Base-by-base conservation (phyloP, 2,888 invertebrate species). In the Protula sp. region DNA sequence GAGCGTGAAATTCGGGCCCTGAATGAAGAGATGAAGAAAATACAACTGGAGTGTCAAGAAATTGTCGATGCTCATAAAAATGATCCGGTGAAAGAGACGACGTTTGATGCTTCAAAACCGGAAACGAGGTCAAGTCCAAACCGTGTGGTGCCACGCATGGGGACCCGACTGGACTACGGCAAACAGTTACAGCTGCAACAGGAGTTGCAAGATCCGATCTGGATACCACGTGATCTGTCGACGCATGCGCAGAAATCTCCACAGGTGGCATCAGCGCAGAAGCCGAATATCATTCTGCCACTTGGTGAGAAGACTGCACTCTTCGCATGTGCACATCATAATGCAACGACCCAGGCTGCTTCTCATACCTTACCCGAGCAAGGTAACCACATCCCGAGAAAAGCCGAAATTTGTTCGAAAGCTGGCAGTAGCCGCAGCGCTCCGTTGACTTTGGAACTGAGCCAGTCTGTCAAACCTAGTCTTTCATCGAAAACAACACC, bases 391-490 rank as follows among this genome's bases (percentile, higher is more conserved):
- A n/a, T n/a, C n/a, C n/a, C n/a, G n/a, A 54, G 30, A 47, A 48
- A 30, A 48, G 3, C 30, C 30, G 30, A 5, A 38, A 29, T 28
- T 24, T 87, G 87, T 19, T 77, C 76, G 45, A 78, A 76, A 78
- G 88, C 89, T 54, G 89, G 88, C 58, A 88, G 88, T n/a, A 87
- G 88, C 71, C 86, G 88, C 68, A 88, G 88, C 71, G 86, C 78
- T 2, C 66, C 63, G 47, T 67, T 78, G 0, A 78, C 77, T 14
- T 67, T 78, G 27, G 78, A 78, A 66, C 38, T 38, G 9, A 38
- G 9, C 19, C 38, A 38, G 9, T 38, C 38, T 38, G 38, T 14
- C 9, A 38, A 38, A 19, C 9, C 19, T 9, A 14, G 9, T 19
- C 38, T 38, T 9, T n/a, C n/a, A n/a, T n/a, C n/a, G n/a, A n/a